Base-by-base conservation (phyloP, 2,113 vertebrate genomes). In the Chionis minor region DNA sequence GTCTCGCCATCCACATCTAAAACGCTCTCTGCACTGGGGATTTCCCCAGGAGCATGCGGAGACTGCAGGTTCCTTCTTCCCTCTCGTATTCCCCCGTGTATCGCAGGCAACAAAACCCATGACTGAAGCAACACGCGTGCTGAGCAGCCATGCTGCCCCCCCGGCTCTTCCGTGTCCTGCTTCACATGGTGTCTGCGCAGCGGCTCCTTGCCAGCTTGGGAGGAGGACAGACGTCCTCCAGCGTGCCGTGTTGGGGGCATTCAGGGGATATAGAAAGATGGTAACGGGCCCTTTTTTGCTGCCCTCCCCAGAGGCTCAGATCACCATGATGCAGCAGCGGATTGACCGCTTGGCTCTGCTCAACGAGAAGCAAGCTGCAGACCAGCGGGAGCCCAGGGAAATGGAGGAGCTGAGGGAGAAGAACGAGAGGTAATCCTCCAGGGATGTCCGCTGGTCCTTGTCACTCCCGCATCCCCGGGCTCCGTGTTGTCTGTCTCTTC, bases 291-390 rank as follows among this genome's bases (percentile, higher is more conserved):
- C 14, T 71, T 47, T 44, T 18, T 69, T 1, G 0, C 52, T 7
- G 2, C 24, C 35, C 51, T 61, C 4, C n/a, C 11, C 92, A 99
- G 99, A 99, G 26, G 98, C 98, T 1, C 98, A 98, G 62, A 98
- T 99, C 61, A 98, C 95, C 45, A 82, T 98, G 93, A 96, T 99
- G 97, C 99, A 99, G 94, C 98, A 99, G 63, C 97, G 97, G 16
- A 97, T 99, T 2, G 98, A 99, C 61, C 99, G 98, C 84, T 69
- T 99, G 38, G 85, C 98, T 81, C 96, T 98, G 81, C 98, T 99
- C 26, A 98, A 96, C 0, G 96, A 98, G 81, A 98, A 97, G 40
- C 98, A 98, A 67, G 97, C 97, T 0, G 96, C 97, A 4, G 97
- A 97, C 19, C 94, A 98, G 8, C 92, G 97, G 58, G 97, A 98